A percentile compares a stretch with the other conserved stretches of the same genome.
These are phyloP conservation scores for Eristalis intricaria DNA, from an alignment of 2,888 invertebrate species.

Conservation along the genomic window DNA sequence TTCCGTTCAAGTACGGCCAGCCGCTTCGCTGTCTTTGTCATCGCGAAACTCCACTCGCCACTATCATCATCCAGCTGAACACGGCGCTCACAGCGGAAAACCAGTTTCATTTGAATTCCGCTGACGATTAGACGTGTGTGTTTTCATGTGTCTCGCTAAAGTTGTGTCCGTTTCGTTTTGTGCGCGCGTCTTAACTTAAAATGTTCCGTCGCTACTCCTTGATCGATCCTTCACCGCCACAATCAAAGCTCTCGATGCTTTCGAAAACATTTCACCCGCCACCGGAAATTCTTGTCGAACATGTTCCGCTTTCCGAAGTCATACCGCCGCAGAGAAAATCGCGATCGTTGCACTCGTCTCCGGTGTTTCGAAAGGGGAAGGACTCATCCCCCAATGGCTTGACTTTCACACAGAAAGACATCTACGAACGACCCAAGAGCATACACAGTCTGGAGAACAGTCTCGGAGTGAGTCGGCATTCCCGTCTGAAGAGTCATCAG, in stretches of 20 bases:
- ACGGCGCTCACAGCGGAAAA: slow-evolving; percentile 16
- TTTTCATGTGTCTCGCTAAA: slow-evolving; percentile 12
- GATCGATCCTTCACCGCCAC: slow-evolving; percentile 77
- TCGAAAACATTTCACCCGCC: slow-evolving; percentile 73
- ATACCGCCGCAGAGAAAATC: slow-evolving; percentile 75
- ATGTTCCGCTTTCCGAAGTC: slow-evolving; percentile 74
- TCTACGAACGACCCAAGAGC: slow-evolving; percentile 5
- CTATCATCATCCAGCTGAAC: slow-evolving; percentile 24
- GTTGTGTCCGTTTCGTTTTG: not conserved
- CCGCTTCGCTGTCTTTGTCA: slow-evolving; percentile 1
- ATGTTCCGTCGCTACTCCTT: slow-evolving; percentile 81
- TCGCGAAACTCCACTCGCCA: slow-evolving; percentile 27
- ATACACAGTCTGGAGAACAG: slow-evolving; percentile 33
- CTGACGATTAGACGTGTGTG: slow-evolving; percentile 47
- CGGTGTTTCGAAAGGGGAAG: slow-evolving; percentile 77
- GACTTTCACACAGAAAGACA: slow-evolving; percentile 39
- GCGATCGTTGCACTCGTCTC: slow-evolving; percentile 80
- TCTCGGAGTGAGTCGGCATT: slow-evolving; percentile 34
- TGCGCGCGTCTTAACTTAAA: slow-evolving; percentile 16
- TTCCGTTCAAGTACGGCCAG: slow-evolving; percentile 16
- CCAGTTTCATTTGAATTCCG: slow-evolving; percentile 61
- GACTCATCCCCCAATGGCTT: slow-evolving; percentile 70
- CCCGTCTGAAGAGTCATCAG: slow-evolving; percentile 29
- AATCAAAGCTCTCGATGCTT: slow-evolving; percentile 77
- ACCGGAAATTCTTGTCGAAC: slow-evolving; percentile 73